A percentile compares a stretch with the other conserved stretches of the same genome.
Conservation (phyloP, 2,797 vertebrate genomes). For the Garrulus glandarius region DNA sequence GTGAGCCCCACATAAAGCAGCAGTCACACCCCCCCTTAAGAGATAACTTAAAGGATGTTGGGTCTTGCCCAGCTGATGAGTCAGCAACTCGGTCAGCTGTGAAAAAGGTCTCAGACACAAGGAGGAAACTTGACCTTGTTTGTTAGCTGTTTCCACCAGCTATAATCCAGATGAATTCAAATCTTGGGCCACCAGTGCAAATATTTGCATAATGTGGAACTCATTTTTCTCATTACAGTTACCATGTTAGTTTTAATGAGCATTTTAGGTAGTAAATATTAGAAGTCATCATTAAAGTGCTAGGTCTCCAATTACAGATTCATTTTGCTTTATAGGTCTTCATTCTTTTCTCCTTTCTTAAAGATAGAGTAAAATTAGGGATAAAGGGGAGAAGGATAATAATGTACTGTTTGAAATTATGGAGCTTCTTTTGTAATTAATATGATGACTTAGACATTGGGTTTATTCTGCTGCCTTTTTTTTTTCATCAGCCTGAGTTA, state of each 20-base stretch:
- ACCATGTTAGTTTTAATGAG: not conserved
- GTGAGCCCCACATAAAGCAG: not conserved
- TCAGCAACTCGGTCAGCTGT: not conserved
- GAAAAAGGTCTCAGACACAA: not conserved
- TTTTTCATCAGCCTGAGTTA: not conserved
- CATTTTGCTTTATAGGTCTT: not conserved
- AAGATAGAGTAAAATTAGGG: not conserved
- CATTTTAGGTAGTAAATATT: not conserved
- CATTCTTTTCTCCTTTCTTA: not conserved
- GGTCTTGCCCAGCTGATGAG: not conserved
- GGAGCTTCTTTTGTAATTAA: not conserved
- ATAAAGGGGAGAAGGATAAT: not conserved
- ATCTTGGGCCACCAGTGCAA: not conserved
- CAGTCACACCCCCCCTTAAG: not conserved
- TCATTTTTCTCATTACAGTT: not conserved
- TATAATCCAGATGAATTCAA: not conserved
- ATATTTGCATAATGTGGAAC: not conserved
- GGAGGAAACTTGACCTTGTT: not conserved
- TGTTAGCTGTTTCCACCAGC: not conserved
- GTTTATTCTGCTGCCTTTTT: not conserved
- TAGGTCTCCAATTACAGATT: not conserved
- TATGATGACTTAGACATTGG: not conserved
- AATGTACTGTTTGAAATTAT: not conserved
- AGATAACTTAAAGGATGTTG: not conserved
- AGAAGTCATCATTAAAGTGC: not conserved